Evolutionary conservation across 2,888 invertebrate species (phyloP), one percentile per base, ranked within the genome.

Genomic region (Steinernema scapterisci): DNA sequence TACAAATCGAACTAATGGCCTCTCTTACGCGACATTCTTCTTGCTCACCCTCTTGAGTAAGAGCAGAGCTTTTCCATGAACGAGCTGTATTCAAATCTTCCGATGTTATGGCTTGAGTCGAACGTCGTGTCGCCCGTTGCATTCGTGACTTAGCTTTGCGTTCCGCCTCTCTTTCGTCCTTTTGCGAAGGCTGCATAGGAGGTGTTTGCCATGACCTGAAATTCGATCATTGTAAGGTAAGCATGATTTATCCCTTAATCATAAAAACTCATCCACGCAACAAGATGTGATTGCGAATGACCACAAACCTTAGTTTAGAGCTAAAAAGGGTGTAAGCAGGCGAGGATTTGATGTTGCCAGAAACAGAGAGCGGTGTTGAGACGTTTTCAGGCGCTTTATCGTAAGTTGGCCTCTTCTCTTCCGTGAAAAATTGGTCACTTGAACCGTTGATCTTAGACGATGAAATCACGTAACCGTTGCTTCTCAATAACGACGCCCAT

Each of bases 121-220:
- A 85, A 1, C 85, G 80, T 38, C 86, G 78, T 46, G 83, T 81
- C 56, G 81, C 81, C 27, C 86, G 78, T 73, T 87, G 85, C 79
- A 85, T 79, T 23, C 84, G 75, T 5, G 86, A 80, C 80, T 86
- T 84, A 51, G 82, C 84, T 19, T 85, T 78, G 11, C 86, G 75
- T 70, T 86, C 86, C 11, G 86, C 83, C 72, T 87, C 86, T 70
- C 83, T 83, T 73, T 87, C 86, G 31, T 82, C 81, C 19, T 82
- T 81, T 13, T 80, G 82, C 13, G 84, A 78, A 51, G 84, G 82
- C 51, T 83, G 82, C 19, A 78, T 80, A 6, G 81, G 82, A 9
- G 81, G 81, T 31, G 85, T 83, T 78, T 84, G 84, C 82, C 82
- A 85, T 7, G 85, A 83, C 75, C 85, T 85, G 73, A 75, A 85